Evolutionary conservation across 2,113 vertebrate species (phyloP), one percentile per base, ranked within the genome.

Genomic region (Montifringilla adamsi): DNA sequence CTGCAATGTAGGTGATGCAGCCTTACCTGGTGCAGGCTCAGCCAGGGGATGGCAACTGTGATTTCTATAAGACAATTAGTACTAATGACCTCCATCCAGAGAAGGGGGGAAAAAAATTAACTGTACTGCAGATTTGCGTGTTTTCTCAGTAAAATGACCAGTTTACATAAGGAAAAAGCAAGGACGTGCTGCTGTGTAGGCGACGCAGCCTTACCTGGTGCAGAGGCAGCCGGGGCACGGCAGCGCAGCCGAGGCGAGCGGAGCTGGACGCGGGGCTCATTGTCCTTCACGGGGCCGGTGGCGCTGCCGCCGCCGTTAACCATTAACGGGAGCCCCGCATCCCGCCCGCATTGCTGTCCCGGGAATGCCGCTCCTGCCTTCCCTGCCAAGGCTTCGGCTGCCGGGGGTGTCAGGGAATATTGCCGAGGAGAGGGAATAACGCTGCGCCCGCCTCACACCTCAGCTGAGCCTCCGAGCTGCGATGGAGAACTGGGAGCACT

Each of bases 231-330:
- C 69, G 19, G 83, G 81, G 50, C 37, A 88, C 93, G 70, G 87
- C 90, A 87, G 85, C 84, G 39, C 39, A 11, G 39, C 10, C 10
- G 11, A 11, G 39, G 39, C 39, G 39, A 39, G 39, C 39, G 39
- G 39, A 41, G 39, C 39, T 13, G 39, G 13, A 15, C 41, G 41
- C 41, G 41, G 53, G 50, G 60, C 44, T 87, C 84, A 10, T 39
- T 85, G 94, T 93, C 96, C 95, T 97, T 97, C 90, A 92, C 37
- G 6, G 59, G 8, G 59, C 35, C 3, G 59, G 24, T 17, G 59
- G 8, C 17, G 47, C 15, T 15, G 15, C 11, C 24, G 35, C 15
- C 27, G 15, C 11, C 24, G 35, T 37, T 60, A 37, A 37, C 59
- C 59, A 60, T 60, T 60, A 60, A 37, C 56, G 56, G 46, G 33